Base-by-base conservation (phyloP, 1,140 invertebrate species). In the Cydia pomonella region DNA sequence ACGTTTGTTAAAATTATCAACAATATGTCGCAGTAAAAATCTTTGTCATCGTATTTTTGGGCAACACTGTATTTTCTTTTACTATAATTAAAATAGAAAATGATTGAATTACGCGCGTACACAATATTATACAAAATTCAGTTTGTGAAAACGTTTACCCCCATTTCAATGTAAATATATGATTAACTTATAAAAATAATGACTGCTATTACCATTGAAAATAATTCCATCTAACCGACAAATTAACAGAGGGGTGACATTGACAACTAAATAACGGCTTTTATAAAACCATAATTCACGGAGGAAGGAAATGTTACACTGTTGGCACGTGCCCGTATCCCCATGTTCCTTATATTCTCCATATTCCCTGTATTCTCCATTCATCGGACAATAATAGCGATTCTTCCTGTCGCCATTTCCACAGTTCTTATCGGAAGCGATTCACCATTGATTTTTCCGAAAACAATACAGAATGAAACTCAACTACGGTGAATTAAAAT, bases 381-480 rank as follows among this genome's bases (percentile, higher is more conserved):
- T 88, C 79, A 78, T 72, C 38, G 73, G 84, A 79, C 88, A 88
- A 92, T 92, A 91, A 91, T 89, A 92, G 91, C 84, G 83, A 87
- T 77, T 82, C 84, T 88, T 91, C 85, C 88, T 85, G 84, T 84
- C 82, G 77, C 82, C 83, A 79, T 80, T 84, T 59, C 75, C 77
- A 78, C 78, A 75, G 76, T 77, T 81, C 78, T 79, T 84, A 84
- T 84, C 87, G 91, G 91, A 92, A 91, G 80, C 87, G 74, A 83
- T 88, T 85, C 81, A 77, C 85, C 89, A 91, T 92, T 91, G 89
- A 90, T 92, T 92, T 90, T 92, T 92, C 91, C 91, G 86, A 86
- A 92, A 90, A 90, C 88, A 90, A 87, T 87, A 85, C 80, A 84
- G 76, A 16, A 66, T 66, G 63, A 66, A 66, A 66, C 25, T 27